Percentiles rank a stretch among this genome's conserved stretches.
Conservation (phyloP, 92 coral and sea anemone genomes). For the Phenganax marumi region DNA sequence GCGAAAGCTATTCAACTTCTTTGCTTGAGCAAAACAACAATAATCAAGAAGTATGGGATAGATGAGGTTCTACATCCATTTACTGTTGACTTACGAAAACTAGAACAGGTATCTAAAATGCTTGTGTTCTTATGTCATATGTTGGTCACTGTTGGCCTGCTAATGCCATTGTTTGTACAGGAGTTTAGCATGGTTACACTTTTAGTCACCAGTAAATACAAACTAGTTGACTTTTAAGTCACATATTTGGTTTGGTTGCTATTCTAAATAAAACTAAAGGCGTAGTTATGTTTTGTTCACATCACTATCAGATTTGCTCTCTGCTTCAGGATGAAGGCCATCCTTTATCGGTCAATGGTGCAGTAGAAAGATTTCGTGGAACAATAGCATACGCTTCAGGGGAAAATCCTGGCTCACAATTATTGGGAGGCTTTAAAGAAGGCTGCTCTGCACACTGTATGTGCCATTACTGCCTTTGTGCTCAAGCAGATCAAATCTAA, state of each 20-base stretch:
- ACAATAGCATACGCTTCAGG: constrained; percentile 19
- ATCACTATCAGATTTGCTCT: constrained; percentile 1
- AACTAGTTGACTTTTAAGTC: not conserved
- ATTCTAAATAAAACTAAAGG: not conserved
- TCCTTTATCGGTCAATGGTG: not conserved
- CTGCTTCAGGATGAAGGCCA: constrained; percentile 45
- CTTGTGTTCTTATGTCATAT: not conserved
- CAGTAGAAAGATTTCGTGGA: not conserved
- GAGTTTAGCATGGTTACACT: too few relatives aligned
- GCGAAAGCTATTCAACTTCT: constrained; percentile 60
- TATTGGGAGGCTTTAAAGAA: constrained; percentile 14
- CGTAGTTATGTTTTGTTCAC: not conserved
- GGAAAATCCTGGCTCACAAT: constrained; percentile 13
- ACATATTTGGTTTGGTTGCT: not conserved
- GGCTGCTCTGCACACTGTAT: constrained; percentile 4
- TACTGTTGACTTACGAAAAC: constrained; percentile 55
- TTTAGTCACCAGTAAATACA: too few relatives aligned
- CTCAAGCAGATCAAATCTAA: not conserved
- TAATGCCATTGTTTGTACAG: not conserved
- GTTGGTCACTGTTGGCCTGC: not conserved
- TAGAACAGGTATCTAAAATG: constrained; percentile 50
- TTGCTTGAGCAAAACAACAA: constrained; percentile 51
- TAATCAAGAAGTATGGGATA: constrained; percentile 62
- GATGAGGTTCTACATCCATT: constrained; percentile 60
- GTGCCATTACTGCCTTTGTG: constrained; percentile 8